Base-by-base conservation (phyloP, 2,888 invertebrate genomes). In the Stratiomys singularior region DNA sequence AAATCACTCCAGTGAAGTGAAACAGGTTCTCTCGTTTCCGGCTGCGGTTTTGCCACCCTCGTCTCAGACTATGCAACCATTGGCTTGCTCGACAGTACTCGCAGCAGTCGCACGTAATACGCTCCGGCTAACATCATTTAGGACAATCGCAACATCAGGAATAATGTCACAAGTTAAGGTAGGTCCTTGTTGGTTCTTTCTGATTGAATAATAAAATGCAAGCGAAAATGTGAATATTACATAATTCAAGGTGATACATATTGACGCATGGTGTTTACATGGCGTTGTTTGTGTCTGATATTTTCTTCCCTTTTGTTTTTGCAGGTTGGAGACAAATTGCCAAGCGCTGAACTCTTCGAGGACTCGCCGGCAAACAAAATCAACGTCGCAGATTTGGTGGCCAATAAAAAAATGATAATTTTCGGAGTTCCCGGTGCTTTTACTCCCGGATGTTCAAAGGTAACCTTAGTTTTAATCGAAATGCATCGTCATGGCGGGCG, bases 381-480 rank as follows among this genome's bases (percentile, higher is more conserved):
- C 4, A 95, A 94, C 86, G 88, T 94, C 56, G 88, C 89, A 1
- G 91, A 95, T 18, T 85, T 94, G 77, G 90, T 92, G 76, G 87
- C 90, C 47, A 94, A 93, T 21, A 96, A 96, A 84, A 97, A 95
- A 84, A 90, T 96, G 0, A 90, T 97, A 11, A 86, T 97, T 77
- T 96, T 98, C 85, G 97, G 93, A 25, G 96, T 98, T 11, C 97
- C 97, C 18, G 98, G 98, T 7, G 97, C 97, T 1, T 98, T 96
- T 84, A 97, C 97, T 0, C 97, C 97, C 7, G 96, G 96, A 5
- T 97, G 97, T 85, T 95, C 96, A 0, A 93, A 93, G 89, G 94
- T 93, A 52, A 58, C 30, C 3, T 28, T 67, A 25, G 52, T 52
- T 76, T 46, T 23, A n/a, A 56, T 21, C 11, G 21, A 64, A 64